These are phyloP conservation scores for Pogonomyrmex californicus DNA, from an alignment of 1,140 invertebrate genomes.

Conservation along the genomic window DNA sequence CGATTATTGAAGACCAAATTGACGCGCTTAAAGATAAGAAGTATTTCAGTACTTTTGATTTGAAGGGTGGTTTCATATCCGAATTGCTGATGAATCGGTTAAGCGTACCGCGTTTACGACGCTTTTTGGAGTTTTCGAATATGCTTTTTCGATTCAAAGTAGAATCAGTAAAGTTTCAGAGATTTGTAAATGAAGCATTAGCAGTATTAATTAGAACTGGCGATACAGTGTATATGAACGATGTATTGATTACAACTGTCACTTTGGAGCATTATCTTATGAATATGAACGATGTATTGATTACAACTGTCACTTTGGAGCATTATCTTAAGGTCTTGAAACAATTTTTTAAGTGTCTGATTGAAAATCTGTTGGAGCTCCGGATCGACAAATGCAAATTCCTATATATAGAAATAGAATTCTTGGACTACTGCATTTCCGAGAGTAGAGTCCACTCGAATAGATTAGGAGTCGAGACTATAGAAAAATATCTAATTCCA, in stretches of 20 bases:
- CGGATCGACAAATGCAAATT: conserved; percentile 44
- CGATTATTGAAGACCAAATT: not conserved
- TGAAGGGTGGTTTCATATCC: not conserved
- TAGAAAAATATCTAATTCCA: not conserved
- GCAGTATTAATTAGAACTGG: not conserved
- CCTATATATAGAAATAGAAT: conserved; percentile 20
- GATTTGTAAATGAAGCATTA: conserved; percentile 25
- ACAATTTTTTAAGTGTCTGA: conserved; percentile 34
- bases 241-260: conserved; percentile 3
- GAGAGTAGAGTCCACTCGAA: not conserved
- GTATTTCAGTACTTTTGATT: not conserved
- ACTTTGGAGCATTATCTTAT: not conserved
- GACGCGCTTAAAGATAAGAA: not conserved
- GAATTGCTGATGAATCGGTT: not conserved
- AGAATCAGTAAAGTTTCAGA: conserved; percentile 22
- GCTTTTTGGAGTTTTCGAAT: conserved; percentile 34
- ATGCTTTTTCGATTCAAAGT: conserved; percentile 49
- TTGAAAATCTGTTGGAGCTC: not conserved
- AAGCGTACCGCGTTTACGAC: not conserved
- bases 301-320: not conserved
- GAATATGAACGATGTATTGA: conserved; percentile 44
- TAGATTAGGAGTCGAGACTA: not conserved
- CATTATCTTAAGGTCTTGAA: conserved; percentile 42
- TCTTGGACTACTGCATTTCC: conserved; percentile 34
- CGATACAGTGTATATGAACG: conserved; percentile 41